Percentiles rank a stretch among this genome's conserved stretches.
phyloP scores from a whole-genome alignment of 2,797 vertebrate species.

The Chromobotia macracanthus region DNA sequence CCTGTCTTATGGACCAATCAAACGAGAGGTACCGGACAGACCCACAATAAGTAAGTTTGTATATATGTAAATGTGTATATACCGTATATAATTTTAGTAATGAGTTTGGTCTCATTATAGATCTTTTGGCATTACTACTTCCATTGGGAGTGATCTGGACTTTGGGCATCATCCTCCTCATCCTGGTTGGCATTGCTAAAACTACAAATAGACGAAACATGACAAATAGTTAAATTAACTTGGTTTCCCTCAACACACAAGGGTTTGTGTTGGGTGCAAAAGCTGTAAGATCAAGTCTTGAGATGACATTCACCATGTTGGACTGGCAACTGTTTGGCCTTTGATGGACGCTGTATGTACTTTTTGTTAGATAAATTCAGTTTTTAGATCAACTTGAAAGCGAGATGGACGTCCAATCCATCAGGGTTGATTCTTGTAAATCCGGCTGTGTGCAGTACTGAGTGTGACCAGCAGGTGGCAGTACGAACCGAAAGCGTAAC shows the following conservation, averaged over 20 bases:
- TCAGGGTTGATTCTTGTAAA: no score
- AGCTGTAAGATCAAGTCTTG: background rate
- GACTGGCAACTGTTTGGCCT: no score
- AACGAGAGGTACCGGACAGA: no score
- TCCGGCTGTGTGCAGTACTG: no score
- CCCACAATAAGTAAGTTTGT: no score
- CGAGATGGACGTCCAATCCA: no score
- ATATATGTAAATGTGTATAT: background rate
- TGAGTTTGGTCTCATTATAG: constrained; percentile 57
- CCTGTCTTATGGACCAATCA: constrained; percentile 76
- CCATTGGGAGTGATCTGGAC: constrained; percentile 70
- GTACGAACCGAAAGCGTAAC: no score
- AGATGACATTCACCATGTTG: background rate
- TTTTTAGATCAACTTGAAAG: no score
- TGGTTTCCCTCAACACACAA: background rate
- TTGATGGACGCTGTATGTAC: no score
- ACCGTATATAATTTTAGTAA: background rate
- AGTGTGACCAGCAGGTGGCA: no score
- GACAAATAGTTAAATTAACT: constrained; percentile 4
- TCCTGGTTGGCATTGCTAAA: constrained; percentile 72
- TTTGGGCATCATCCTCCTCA: constrained; percentile 70
- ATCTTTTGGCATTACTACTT: constrained; percentile 65
- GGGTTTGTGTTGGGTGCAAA: background rate
- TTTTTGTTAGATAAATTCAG: no score
- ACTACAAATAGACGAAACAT: constrained; percentile 62